Evolutionary conservation across 92 coral and sea anemone genomes (phyloP), one percentile per base, ranked within the genome.

Genomic region (Phymanthus crucifer): DNA sequence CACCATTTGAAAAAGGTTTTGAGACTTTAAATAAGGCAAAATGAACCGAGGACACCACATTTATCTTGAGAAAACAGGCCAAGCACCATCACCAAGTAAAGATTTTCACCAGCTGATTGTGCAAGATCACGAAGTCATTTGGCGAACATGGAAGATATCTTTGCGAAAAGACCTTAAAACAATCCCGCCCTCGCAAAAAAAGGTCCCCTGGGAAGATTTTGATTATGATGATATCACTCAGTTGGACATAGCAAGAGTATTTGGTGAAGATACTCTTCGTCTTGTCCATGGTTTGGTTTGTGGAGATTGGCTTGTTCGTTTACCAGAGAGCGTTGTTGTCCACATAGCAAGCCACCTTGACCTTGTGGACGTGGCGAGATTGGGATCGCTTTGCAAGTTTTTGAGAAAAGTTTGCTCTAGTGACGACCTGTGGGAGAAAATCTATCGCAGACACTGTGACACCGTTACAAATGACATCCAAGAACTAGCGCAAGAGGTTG

Each of bases 51-150:
- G 86, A 16, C 66, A 78, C 27, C 86, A 82, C 29, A 82, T 82
- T 67, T 82, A 82, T 40, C 68, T 89, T 38, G 99, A 95, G 82
- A 95, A 87, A 76, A 93, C 98, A 8, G 94, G 91, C 47, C 98
- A 95, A 81, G 99, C 99, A 54, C 99, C 99, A 38, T 84, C 99
- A 46, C 99, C 99, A 69, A 95, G 99, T 84, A 95, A 95, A 83
- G 99, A 95, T 80, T 95, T 95, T 66, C 96, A 95, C 66, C 99
- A 95, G 71, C 85, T 95, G 71, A 87, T 95, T 74, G 96, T 95
- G 40, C 92, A 87, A 40, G 97, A 89, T 50, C 90, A 80, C n/a
- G 91, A 90, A 77, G 99, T 95, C 58, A 87, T 89, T 40, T 85
- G 93, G 91, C 77, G 99, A 88, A 94, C 98, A 19, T 95, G 99